Evolutionary conservation across 2,113 vertebrate species (phyloP).

Genomic region (Peucedramus taeniatus): DNA sequence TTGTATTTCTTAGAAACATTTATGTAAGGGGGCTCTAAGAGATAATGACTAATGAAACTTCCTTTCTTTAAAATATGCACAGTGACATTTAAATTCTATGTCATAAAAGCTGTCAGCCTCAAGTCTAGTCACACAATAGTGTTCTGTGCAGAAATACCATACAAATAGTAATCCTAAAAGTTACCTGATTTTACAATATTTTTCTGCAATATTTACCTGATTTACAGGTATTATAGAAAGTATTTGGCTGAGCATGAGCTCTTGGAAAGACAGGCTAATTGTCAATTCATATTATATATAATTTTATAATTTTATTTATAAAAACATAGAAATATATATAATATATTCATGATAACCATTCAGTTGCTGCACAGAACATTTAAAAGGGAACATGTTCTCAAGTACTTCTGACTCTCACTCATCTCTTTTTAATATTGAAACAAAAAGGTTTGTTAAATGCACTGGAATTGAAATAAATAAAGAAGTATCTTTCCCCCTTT

Average conservation of each 20-base stretch:
- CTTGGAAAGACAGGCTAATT: neutral
- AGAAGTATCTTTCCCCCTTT: neutral
- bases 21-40: neutral
- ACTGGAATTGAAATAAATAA: neutral
- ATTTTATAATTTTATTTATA: neutral
- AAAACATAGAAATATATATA: neutral
- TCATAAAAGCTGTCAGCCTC: neutral
- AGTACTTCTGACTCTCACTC: neutral
- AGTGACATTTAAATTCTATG: neutral
- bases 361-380: neutral
- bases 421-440: neutral
- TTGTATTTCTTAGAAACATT: neutral
- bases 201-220: neutral
- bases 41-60: neutral
- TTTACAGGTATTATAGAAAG: neutral
- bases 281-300: neutral
- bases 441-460: neutral
- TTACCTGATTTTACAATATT: neutral
- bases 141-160: neutral
- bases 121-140: neutral
- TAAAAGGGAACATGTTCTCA: neutral
- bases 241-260: neutral
- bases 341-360: neutral
- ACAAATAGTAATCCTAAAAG: neutral
- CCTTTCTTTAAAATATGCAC: neutral